Conservation (phyloP, 1,140 invertebrate species). For the Nasonia longicornis region DNA sequence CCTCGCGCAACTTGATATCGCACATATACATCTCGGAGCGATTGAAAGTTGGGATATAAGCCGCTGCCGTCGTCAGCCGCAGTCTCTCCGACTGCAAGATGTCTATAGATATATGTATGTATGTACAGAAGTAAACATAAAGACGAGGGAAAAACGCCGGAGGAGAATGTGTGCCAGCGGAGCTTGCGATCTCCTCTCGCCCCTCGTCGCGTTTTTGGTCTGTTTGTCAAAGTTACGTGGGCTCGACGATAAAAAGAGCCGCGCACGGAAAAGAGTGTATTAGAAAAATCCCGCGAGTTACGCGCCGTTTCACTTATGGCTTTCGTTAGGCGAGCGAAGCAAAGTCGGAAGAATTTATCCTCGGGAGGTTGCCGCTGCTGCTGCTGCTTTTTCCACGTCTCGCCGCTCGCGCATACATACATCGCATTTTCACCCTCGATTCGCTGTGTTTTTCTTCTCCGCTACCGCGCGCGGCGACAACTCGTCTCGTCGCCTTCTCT, state of each 20-base stretch:
- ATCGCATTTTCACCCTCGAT: constrained; percentile 10
- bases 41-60: constrained; percentile 23
- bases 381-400: constrained; percentile 10
- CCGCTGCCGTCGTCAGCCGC: background rate
- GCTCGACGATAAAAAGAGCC: background rate
- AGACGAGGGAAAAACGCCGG: background rate
- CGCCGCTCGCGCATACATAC: background rate
- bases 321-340: constrained; percentile 19
- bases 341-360: constrained; percentile 3
- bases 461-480: background rate
- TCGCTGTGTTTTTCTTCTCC: background rate
- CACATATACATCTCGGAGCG: background rate
- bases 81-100: background rate
- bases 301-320: constrained; percentile 24
- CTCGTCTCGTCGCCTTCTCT: too few species aligned
- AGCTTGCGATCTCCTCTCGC: background rate
- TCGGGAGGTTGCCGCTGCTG: background rate
- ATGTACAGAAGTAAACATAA: background rate
- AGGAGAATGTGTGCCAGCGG: background rate
- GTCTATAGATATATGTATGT: background rate
- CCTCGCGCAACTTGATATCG: constrained; percentile 18
- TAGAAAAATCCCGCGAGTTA: constrained; percentile 26
- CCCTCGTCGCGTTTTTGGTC: too few species aligned
- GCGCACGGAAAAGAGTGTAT: constrained; percentile 5
- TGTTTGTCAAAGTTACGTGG: constrained; percentile 31